phyloP scores from a whole-genome alignment of 2,888 invertebrate genomes.

The Trissolcus brochymenae region DNA sequence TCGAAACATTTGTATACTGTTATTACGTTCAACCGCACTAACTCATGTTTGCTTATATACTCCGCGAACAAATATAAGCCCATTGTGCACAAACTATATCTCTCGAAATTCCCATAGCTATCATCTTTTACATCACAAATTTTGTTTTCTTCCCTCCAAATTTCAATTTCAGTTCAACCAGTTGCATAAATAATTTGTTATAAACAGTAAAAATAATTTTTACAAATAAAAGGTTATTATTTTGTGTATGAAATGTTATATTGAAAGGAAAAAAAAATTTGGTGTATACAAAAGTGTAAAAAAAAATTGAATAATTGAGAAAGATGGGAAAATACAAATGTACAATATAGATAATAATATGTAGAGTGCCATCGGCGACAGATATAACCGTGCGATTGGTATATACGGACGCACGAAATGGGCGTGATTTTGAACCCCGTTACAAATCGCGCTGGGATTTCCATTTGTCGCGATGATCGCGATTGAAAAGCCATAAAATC shows the following conservation, averaged over 20 bases:
- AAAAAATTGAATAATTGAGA: constrained; percentile 5
- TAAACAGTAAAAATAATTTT: too few species aligned
- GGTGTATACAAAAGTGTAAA: background rate
- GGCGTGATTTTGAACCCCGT: constrained; percentile 59
- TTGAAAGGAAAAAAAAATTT: too few species aligned
- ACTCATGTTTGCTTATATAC: constrained; percentile 33
- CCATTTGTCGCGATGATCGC: constrained; percentile 61
- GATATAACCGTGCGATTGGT: constrained; percentile 46
- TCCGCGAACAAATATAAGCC: constrained; percentile 13
- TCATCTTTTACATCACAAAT: too few species aligned
- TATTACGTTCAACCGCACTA: constrained; percentile 29
- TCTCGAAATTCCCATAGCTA: constrained; percentile 24
- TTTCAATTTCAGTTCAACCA: too few species aligned
- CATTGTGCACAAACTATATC: constrained; percentile 16
- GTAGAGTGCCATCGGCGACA: constrained; percentile 52
- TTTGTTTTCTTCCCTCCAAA: too few species aligned
- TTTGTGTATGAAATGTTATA: too few species aligned
- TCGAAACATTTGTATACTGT: constrained; percentile 46
- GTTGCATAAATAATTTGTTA: too few species aligned
- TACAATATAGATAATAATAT: constrained; percentile 51
- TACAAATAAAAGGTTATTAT: too few species aligned
- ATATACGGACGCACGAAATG: constrained; percentile 44
- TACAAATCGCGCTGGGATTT: constrained; percentile 54
- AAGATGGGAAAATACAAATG: constrained; percentile 32
- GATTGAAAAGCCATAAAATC: constrained; percentile 71